phyloP scores from a whole-genome alignment of 2,888 invertebrate genomes.

The Platerodrilus igneus region DNA sequence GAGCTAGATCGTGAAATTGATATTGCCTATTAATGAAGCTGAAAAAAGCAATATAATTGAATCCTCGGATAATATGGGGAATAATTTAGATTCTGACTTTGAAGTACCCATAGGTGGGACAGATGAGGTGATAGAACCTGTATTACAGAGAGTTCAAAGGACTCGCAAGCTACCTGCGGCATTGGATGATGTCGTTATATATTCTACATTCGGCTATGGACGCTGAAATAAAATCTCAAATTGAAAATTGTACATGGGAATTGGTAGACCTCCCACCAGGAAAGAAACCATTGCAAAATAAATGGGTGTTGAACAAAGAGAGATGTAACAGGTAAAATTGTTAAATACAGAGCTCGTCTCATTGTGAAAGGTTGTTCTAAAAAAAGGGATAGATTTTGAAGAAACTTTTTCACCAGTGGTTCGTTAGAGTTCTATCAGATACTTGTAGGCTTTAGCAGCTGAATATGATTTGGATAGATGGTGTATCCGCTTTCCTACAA shows the following conservation, averaged over 20 bases:
- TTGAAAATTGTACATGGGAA: constrained; percentile 12
- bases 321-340: too few relatives aligned
- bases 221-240: constrained; percentile 11
- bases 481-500: constrained; percentile 4
- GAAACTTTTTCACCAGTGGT: constrained; percentile 17
- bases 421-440: constrained; percentile 4
- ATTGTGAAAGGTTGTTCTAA: constrained; percentile 4
- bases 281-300: constrained; percentile 8
- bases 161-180: too few relatives aligned
- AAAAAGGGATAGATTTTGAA: constrained; percentile 9
- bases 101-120: too few relatives aligned
- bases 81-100: too few relatives aligned
- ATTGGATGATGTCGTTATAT: too few relatives aligned
- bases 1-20: too few relatives aligned
- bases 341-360: too few relatives aligned
- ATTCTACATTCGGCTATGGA: constrained; percentile 27
- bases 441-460: constrained; percentile 13
- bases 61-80: too few relatives aligned
- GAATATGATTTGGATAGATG: constrained; percentile 3
- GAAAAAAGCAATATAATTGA: too few relatives aligned
- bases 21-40: too few relatives aligned
- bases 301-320: constrained; percentile 11
- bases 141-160: too few relatives aligned
- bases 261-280: constrained; percentile 2
- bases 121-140: too few relatives aligned